Base-by-base conservation (phyloP, 2,113 vertebrate genomes). In the Cephalopholis sonnerati region DNA sequence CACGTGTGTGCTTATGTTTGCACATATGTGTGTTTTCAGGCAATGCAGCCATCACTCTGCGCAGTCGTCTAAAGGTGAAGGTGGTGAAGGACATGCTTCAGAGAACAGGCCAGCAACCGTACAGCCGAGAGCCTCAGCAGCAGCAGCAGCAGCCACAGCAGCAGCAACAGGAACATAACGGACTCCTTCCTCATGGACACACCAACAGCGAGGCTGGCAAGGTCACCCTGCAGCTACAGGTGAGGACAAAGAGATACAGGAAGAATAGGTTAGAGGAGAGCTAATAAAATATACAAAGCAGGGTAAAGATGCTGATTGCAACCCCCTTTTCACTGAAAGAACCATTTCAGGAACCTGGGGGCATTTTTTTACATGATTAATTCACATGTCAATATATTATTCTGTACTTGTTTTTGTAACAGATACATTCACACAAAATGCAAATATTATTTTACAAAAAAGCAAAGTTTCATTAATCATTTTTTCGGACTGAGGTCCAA, bases 41-140 rank as follows among this genome's bases (percentile, higher is more conserved):
- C 11, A 96, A 96, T 5, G 96, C 96, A 0, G 95, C 96, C 78
- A 95, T 96, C 86, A 95, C 95, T 13, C 88, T 96, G 81, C 95
- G 96, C 73, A 96, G 96, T 57, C 95, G 95, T 18, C 90, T 96
- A 66, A 96, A 96, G 84, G 96, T 96, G 78, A 96, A 96, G 89
- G 95, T 96, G 83, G 90, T 96, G 90, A 96, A 96, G 90, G 95
- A 94, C 80, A 87, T 93, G 84, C 86, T 93, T 22, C 94, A 94
- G 88, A 92, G 88, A 58, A 73, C 82, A 3, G 89, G 74, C 24
- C 83, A 82, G 74, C 79, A 76, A 84, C 50, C 25, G 2, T 15
- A 48, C 59, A 80, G 66, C 50, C 58, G 48, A 66, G 92, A 92
- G 53, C 57, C 66, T 1, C 63, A 18, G 17, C n/a, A 51, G 46